Percentiles rank a stretch among this genome's conserved stretches.
These are phyloP conservation scores for Caranx melampygus DNA, from an alignment of 2,113 vertebrate species.

Conservation along the genomic window DNA sequence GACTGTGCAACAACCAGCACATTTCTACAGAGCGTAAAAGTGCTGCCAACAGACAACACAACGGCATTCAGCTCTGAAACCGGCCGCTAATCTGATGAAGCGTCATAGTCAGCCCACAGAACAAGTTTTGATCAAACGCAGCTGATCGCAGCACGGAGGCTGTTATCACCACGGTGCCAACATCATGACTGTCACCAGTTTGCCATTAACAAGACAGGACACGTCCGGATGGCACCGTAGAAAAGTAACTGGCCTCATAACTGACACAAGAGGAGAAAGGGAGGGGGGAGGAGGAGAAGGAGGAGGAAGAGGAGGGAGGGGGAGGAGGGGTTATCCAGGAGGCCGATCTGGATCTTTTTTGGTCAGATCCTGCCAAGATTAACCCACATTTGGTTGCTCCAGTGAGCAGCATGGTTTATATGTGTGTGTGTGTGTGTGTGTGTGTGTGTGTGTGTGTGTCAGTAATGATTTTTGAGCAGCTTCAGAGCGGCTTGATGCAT, in stretches of 20 bases:
- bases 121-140: slow-evolving; percentile 23
- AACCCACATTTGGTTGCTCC: too few species aligned
- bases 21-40: not conserved
- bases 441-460: not conserved
- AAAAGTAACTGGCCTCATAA: not conserved
- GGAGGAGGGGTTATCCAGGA: not conserved
- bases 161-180: not conserved
- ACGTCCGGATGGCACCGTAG: not conserved
- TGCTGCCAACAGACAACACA: not conserved
- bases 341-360: too few species aligned
- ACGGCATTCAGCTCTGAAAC: not conserved
- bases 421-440: too few species aligned
- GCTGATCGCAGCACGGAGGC: not conserved
- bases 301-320: not conserved
- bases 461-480: slow-evolving; percentile 7
- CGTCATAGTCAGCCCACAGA: not conserved
- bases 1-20: not conserved
- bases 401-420: too few species aligned
- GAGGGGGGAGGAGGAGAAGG: not conserved
- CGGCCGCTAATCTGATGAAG: not conserved
- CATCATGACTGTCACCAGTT: slow-evolving; percentile 1
- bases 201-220: slow-evolving; percentile 31
- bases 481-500: slow-evolving; percentile 31
- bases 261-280: not conserved
- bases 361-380: not conserved